Evolutionary conservation across 2,888 invertebrate species (phyloP), one percentile per base, ranked within the genome.

Genomic region (Penaeus monodon): DNA sequence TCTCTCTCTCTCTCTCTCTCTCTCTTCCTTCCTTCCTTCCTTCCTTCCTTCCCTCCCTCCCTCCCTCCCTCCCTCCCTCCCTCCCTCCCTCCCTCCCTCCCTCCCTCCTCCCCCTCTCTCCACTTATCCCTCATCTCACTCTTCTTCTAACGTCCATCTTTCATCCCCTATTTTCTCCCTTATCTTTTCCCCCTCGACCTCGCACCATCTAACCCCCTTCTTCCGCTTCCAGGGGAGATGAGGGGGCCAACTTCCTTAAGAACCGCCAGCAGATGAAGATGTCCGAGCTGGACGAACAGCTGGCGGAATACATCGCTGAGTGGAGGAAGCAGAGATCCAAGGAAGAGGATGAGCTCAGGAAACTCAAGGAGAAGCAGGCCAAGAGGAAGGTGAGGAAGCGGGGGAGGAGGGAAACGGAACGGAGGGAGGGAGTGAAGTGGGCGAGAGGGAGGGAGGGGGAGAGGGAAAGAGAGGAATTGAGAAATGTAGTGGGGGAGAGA

Each of bases 251-350:
- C 90, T 90, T 89, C 90, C 87, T 92, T 86, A 91, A 91, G 90
- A 90, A 95, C 95, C 96, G 97, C 94, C 97, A 97, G 95, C 97
- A 97, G 94, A 97, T 97, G 94, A 98, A 98, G 94, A 96, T 97
- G 94, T 97, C 97, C 92, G 98, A 97, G 94, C 95, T 98, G 93
- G 98, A 98, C 94, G 97, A 97, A 92, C 97, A 98, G 94, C 95
- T 98, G 93, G 96, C 97, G 93, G 98, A 98, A 93, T 98, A 98
- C 95, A 97, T 98, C 93, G 95, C 96, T 93, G 97, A 98, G 96
- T 98, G 98, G 96, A 96, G 98, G 93, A 98, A 98, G 94, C 98
- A 98, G 93, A 95, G 97, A 92, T 94, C 97, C 94, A 97, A 97
- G 95, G 98, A 98, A 93, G 98, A 98, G 93, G 97, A 98, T 92